These are phyloP conservation scores for Hartigia nigra DNA, from an alignment of 2,888 invertebrate genomes.

Conservation along the genomic window DNA sequence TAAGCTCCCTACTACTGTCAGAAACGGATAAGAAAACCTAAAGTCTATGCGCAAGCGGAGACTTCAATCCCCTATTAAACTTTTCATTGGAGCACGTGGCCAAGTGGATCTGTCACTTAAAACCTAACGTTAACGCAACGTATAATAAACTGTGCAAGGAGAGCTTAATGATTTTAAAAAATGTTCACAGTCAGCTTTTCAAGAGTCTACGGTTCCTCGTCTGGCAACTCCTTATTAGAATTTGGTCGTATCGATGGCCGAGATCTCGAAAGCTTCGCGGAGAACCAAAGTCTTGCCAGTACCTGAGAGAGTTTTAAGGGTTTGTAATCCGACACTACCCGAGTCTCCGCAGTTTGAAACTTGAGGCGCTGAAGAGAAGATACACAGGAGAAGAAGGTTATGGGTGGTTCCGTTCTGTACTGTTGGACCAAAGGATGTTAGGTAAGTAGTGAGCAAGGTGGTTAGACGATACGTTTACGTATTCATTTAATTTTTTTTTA, in stretches of 20 bases:
- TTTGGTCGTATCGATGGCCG: neutral
- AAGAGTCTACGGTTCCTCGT: neutral
- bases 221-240: neutral
- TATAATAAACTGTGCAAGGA: neutral
- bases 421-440: neutral
- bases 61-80: neutral
- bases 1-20: neutral
- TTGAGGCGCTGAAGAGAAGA: neutral
- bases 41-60: neutral
- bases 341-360: neutral
- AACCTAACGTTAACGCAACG: neutral
- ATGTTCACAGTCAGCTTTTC: neutral
- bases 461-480: conserved; percentile 8
- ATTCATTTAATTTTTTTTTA: conserved; percentile 11
- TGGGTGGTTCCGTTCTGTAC: neutral
- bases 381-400: neutral
- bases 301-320: neutral
- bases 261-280: neutral
- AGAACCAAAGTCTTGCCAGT: neutral
- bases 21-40: neutral
- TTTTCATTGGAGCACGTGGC: neutral
- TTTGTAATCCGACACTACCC: neutral
- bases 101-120: neutral
- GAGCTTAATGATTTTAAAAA: neutral
- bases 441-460: neutral